These are phyloP conservation scores for Antechinus flavipes DNA, from an alignment of 2,113 vertebrate genomes.

Conservation along the genomic window DNA sequence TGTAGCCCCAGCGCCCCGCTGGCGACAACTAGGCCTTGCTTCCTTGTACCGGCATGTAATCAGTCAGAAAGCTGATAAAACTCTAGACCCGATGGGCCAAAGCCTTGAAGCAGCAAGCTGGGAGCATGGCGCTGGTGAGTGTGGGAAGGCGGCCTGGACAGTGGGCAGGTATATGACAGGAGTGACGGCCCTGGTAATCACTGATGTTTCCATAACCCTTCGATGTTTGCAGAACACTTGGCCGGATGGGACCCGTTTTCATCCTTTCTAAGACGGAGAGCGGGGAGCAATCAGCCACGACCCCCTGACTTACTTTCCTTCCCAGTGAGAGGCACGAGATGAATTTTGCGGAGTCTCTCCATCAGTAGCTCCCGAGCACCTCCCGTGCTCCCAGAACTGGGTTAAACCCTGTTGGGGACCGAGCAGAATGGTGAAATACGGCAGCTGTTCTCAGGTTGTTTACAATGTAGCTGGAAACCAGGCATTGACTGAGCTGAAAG, in stretches of 20 bases:
- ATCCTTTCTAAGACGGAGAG: neutral
- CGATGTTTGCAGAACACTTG: neutral
- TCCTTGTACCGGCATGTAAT: neutral
- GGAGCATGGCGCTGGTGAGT: neutral
- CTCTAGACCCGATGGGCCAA: neutral
- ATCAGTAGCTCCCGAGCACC: neutral
- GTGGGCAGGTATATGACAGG: neutral
- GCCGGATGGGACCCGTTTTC: neutral
- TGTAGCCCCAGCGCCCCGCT: neutral
- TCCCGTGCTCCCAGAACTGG: neutral
- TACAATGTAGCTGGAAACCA: neutral
- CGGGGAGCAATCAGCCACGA: neutral
- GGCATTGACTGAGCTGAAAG: neutral
- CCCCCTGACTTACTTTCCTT: neutral
- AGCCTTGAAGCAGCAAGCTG: neutral
- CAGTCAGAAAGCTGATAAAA: neutral
- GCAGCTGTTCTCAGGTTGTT: neutral
- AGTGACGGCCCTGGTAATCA: fast-evolving
- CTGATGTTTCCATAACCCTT: neutral
- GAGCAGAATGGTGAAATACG: neutral
- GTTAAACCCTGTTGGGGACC: too few relatives aligned
- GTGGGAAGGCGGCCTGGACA: too few relatives aligned
- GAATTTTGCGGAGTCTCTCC: neutral
- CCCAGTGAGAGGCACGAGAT: neutral
- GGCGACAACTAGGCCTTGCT: neutral